Base-by-base conservation (phyloP, 2,797 vertebrate species). In the Enteromius treurensis region DNA sequence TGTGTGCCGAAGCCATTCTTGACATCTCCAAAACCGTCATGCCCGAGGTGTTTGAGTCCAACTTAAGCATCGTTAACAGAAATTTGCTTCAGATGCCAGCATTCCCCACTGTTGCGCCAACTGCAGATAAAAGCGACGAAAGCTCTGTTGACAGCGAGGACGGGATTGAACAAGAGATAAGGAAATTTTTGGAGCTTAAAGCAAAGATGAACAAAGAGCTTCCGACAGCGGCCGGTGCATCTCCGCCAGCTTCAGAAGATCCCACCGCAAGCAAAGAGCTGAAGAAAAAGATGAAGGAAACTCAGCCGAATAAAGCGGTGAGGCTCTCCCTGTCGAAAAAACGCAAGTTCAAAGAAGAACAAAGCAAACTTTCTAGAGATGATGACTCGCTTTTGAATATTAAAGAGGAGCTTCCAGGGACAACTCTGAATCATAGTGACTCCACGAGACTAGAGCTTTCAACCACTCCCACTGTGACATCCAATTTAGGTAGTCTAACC, bases 1-100 rank as follows among this genome's bases (percentile, higher is more conserved):
- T 99, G 97, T 98, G 98, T 15, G 97, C 98, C 0, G 97, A 99
- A 91, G 98, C 98, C 1, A 99, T 99, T 89, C 93, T 99, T 83
- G 98, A 99, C 93, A 99, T 99, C 90, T 99, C 98, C 45, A 98
- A 99, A 90, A 94, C 97, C 0, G 96, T 99, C 68, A 95, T 98
- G 94, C 97, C 98, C 0, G 92, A 83, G 42, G 91, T 92, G 4
- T 91, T 92, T 85, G 94, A 92, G 81, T 92, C 90, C 3, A 80
- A 88, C 0, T 68, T 90, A 8, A 78, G 78, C 47, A 86, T 88
- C 32, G 76, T 80, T 42, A 86, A 89, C 5, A 89, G 91, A 10
- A 88, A 82, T 0, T 7, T 87, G 5, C 13, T 85, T 0, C 90
- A 91, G 55, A 85, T 90, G 0, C 80, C 85, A 23, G 78, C 89